Conservation (phyloP, 2,888 invertebrate genomes). For the Tanytarsus gracilentus region DNA sequence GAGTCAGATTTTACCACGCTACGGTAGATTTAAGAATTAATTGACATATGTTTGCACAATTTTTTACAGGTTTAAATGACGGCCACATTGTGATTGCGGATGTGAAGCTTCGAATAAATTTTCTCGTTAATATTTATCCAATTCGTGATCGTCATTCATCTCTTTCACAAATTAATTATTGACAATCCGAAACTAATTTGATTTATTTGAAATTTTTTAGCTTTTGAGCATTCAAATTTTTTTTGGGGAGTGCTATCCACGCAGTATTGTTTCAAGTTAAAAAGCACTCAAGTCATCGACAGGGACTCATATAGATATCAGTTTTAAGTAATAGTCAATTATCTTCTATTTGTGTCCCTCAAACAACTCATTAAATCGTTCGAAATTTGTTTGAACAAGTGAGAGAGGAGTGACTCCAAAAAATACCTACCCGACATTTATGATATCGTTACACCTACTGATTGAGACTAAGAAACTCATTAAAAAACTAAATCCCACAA, state of each 20-base stretch:
- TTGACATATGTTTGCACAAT: too few species aligned
- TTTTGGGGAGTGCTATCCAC: neutral
- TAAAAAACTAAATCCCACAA: slow-evolving; percentile 26
- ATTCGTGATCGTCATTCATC: neutral
- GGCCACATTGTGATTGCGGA: too few species aligned
- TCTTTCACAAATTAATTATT: neutral
- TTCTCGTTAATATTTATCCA: too few species aligned
- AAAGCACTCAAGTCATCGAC: neutral
- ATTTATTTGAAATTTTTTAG: too few species aligned
- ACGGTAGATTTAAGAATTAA: too few species aligned
- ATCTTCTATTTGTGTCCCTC: slow-evolving; percentile 15
- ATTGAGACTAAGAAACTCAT: slow-evolving; percentile 23
- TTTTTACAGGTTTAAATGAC: too few species aligned
- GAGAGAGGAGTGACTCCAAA: slow-evolving; percentile 2
- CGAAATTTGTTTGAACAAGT: neutral
- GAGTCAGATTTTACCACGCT: too few species aligned
- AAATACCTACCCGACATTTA: slow-evolving; percentile 27
- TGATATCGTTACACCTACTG: slow-evolving; percentile 29
- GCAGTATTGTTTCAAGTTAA: neutral
- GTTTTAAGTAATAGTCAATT: slow-evolving; percentile 26
- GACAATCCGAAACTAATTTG: neutral
- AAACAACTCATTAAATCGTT: neutral
- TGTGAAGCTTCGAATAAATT: too few species aligned
- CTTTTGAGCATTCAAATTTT: neutral
- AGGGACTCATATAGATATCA: slow-evolving; percentile 21